phyloP scores from a whole-genome alignment of 2,113 vertebrate genomes.

The Chiloscyllium plagiosum region DNA sequence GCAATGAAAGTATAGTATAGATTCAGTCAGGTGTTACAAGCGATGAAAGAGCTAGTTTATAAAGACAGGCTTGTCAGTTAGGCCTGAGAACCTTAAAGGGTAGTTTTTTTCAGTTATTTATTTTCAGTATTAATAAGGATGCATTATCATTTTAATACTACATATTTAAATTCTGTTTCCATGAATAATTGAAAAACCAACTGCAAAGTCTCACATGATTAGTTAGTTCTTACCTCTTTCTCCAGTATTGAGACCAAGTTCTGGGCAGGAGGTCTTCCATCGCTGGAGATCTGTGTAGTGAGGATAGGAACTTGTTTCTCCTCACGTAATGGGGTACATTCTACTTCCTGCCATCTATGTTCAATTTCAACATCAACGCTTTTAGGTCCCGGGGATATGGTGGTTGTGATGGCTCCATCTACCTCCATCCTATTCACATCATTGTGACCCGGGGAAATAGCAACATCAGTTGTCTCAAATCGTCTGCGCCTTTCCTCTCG shows the following conservation, averaged over 20 bases:
- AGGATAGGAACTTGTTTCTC: conserved; percentile 85
- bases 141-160: not conserved
- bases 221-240: conserved; percentile 71
- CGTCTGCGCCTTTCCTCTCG: conserved; percentile 66
- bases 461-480: conserved; percentile 56
- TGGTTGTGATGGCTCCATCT: conserved; percentile 55
- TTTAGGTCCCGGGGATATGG: conserved; percentile 47
- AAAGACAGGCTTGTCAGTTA: not conserved
- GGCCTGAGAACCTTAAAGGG: not conserved
- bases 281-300: conserved; percentile 46
- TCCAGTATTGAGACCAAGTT: conserved; percentile 73
- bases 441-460: conserved; percentile 49
- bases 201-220: not conserved
- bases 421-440: conserved; percentile 74
- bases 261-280: conserved; percentile 59
- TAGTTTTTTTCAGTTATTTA: not conserved
- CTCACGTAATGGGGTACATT: conserved; percentile 84
- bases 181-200: not conserved
- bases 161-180: not conserved
- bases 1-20: not conserved
- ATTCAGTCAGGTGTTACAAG: not conserved
- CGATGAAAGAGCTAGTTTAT: not conserved
- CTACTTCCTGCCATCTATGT: conserved; percentile 93
- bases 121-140: not conserved
- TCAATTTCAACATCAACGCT: conserved; percentile 84